Base-by-base conservation (phyloP, 1,140 invertebrate genomes). In the Capitella teleta region DNA sequence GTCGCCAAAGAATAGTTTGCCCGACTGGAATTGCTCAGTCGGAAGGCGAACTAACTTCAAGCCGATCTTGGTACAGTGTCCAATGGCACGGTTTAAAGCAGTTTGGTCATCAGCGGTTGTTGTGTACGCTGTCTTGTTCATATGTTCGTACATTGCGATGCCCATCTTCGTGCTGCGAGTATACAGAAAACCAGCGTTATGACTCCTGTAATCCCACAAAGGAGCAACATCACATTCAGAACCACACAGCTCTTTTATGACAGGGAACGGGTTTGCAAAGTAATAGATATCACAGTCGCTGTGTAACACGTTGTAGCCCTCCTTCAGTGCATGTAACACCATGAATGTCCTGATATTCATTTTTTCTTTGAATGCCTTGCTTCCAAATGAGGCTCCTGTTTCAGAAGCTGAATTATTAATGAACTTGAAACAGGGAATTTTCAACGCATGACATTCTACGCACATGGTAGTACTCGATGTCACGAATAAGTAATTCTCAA, bases 131-230 rank as follows among this genome's bases (percentile, higher is more conserved):
- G n/a, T n/a, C n/a, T n/a, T n/a, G 10, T 36, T 47, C 45, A 47
- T 47, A 26, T 47, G 19, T 16, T 25, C 25, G 28, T 47, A 47
- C 8, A 47, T 16, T 32, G 14, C 19, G 8, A 32, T 37, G 25
- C 26, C 28, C 6, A 25, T 36, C 47, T 41, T 25, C 5, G 47
- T 30, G 28, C 46, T 46, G 6, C 38, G 26, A 18, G 49, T 40
- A 28, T 38, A 30, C n/a, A 49, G 23, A 43, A 53, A 53, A 5
- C 52, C 52, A 21, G 52, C 52, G 25, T 53, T 53, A 38, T 52
- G 44, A 16, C 24, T 34, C n/a, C 28, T 8, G n/a, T n/a, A n/a
- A 28, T 53, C 52, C 52, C 28, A 34, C 6, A 53, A 28, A 32
- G 38, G 18, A 18, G 52, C 52, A 21, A 53, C 34, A 24, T 53